A percentile compares a stretch with the other conserved stretches of the same genome.
These are phyloP conservation scores for Notolepis coatsorum DNA, from an alignment of 2,797 vertebrate species.

Conservation along the genomic window DNA sequence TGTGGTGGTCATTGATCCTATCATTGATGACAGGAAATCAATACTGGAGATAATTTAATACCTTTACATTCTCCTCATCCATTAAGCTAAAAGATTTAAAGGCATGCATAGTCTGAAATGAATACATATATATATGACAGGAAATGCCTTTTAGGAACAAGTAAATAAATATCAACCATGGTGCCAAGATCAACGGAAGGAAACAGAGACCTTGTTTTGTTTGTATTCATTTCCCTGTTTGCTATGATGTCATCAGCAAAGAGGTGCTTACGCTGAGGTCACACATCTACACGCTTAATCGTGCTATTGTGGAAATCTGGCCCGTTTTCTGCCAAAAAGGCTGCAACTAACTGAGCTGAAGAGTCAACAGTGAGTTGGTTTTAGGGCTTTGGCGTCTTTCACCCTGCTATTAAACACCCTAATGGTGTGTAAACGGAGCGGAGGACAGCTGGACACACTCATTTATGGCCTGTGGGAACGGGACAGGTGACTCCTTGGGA, in stretches of 20 bases:
- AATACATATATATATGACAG: not conserved
- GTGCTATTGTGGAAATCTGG: constrained; percentile 52
- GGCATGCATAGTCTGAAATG: not conserved
- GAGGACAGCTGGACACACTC: constrained; percentile 76
- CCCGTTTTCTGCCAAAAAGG: constrained; percentile 42
- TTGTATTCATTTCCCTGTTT: constrained; percentile 3
- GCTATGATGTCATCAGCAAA: constrained; percentile 9
- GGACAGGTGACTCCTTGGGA: constrained; percentile 76
- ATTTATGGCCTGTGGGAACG: constrained; percentile 62
- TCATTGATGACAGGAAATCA: too few species aligned
- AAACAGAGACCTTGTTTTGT: constrained; percentile 4
- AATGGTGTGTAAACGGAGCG: constrained; percentile 42
- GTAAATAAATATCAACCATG: not conserved
- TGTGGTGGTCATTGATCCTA: too few species aligned
- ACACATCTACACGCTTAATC: constrained; percentile 51
- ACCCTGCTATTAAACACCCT: constrained; percentile 66
- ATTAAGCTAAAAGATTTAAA: not conserved
- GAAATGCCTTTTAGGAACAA: not conserved
- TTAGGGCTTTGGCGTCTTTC: constrained; percentile 36
- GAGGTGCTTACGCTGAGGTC: constrained; percentile 41
- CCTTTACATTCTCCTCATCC: too few species aligned
- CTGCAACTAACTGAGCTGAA: constrained; percentile 71
- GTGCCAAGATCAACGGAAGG: not conserved
- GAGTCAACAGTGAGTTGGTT: constrained; percentile 67
- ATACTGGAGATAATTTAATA: too few species aligned